Base-by-base conservation (phyloP, 1,140 invertebrate species). In the Psix sp. region DNA sequence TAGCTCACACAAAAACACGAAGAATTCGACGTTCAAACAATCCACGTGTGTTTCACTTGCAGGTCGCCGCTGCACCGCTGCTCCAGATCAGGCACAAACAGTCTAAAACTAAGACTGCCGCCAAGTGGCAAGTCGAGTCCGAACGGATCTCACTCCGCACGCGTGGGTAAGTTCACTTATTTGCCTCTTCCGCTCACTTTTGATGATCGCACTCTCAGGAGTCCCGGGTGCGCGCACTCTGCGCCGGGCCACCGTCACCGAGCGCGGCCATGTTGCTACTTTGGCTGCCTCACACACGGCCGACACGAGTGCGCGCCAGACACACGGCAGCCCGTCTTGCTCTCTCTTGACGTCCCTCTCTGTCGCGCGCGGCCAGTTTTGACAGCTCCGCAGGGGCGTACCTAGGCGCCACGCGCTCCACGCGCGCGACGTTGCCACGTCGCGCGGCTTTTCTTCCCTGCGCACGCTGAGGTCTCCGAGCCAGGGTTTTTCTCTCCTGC, bases 211-310 rank as follows among this genome's bases (percentile, higher is more conserved):
- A 7, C 7, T 24, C n/a, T 7, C 26, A 29, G n/a, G n/a, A n/a
- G n/a, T n/a, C n/a, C n/a, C n/a, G n/a, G n/a, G n/a, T n/a, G n/a
- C n/a, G 51, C 52, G 33, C 14, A 52, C 29, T 52, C n/a, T 52
- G 33, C 56, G 56, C 57, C 43, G 57, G 57, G 48, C 11, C 49
- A 62, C 66, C 42, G 40, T 49, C 60, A 76, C 76, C 71, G 48
- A 78, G 74, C 72, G 77, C 77, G 74, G 83, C 84, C 84, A 85
- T 84, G 74, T 84, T 84, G 77, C 77, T 67, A 67, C 73, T 66
- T 73, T 76, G 65, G 21, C 52, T 38, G 46, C 39, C 26, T 42
- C 10, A 48, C 24, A 49, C 43, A 39, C 54, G 33, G 31, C 15
- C 24, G 43, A 36, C 13, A 5, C 10, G 5, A 10, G 31, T 14